Conservation (phyloP, 2,888 invertebrate species). For the Tetanocera ferruginea region DNA sequence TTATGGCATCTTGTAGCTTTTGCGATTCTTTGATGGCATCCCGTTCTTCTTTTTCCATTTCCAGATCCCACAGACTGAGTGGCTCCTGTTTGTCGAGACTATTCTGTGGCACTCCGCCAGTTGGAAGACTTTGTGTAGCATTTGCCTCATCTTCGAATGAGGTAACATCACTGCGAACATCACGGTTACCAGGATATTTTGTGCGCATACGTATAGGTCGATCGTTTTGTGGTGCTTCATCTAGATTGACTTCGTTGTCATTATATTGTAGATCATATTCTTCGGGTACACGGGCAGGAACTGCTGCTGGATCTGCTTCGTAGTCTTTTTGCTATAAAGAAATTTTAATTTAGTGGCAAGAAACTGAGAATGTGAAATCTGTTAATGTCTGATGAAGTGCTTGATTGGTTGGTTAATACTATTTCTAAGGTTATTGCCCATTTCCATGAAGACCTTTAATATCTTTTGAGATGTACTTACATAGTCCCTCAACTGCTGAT, state of each 20-base stretch:
- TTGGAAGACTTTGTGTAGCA: slow-evolving; percentile 48
- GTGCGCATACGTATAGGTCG: slow-evolving; percentile 65
- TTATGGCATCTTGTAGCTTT: slow-evolving; percentile 49
- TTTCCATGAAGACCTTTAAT: too few relatives aligned
- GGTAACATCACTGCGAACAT: slow-evolving; percentile 64
- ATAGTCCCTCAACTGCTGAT: slow-evolving; percentile 52
- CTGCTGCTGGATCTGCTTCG: slow-evolving; percentile 52
- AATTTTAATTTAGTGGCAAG: not conserved
- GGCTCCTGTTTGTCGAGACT: slow-evolving; percentile 56
- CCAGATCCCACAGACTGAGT: slow-evolving; percentile 72
- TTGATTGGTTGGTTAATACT: too few relatives aligned
- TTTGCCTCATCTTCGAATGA: slow-evolving; percentile 50
- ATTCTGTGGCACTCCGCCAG: slow-evolving; percentile 51
- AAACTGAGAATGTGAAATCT: too few relatives aligned
- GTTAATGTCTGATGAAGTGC: too few relatives aligned
- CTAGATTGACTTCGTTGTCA: slow-evolving; percentile 57
- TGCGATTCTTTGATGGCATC: slow-evolving; percentile 66
- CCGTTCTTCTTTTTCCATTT: slow-evolving; percentile 72
- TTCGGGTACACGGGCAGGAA: slow-evolving; percentile 54
- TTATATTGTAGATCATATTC: slow-evolving; percentile 66
- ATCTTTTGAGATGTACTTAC: slow-evolving; percentile 53
- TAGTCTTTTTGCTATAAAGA: slow-evolving; percentile 61
- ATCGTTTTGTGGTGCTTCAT: slow-evolving; percentile 55
- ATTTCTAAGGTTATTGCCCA: too few relatives aligned
- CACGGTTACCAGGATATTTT: slow-evolving; percentile 68